Conservation (phyloP, 1,140 invertebrate genomes). For the Steinernema khuongi region DNA sequence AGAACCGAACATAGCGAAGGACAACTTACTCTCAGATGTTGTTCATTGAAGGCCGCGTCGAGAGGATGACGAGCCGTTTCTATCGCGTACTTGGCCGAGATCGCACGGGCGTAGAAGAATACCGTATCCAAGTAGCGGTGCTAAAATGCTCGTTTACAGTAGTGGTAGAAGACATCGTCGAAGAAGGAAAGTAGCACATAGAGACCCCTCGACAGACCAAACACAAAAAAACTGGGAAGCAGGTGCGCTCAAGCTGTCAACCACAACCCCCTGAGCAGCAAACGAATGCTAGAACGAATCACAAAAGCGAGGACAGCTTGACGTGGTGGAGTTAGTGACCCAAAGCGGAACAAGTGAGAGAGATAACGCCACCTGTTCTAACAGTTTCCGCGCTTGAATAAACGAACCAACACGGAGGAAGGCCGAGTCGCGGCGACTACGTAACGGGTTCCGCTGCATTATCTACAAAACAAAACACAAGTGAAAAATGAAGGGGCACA, state of each 20-base stretch:
- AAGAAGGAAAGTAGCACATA: neutral
- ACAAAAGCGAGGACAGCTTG: neutral
- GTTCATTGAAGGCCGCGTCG: neutral
- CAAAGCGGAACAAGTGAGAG: constrained; percentile 12
- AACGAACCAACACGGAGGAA: constrained; percentile 7
- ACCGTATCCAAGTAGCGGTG: constrained; percentile 4
- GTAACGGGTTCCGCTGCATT: constrained; percentile 14
- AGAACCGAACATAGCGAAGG: neutral
- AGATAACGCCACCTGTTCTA: constrained; percentile 16
- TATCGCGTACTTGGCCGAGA: neutral
- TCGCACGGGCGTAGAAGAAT: neutral
- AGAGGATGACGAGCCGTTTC: neutral
- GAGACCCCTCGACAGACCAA: neutral
- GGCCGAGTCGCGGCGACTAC: constrained; percentile 14
- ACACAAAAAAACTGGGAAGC: neutral
- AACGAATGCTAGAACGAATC: neutral
- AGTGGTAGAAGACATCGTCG: neutral
- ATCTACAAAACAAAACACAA: constrained; percentile 17
- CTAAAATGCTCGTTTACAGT: constrained; percentile 7
- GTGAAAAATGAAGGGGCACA: constrained; percentile 1
- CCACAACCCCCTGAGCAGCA: neutral
- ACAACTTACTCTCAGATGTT: neutral
- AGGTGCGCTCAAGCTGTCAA: neutral
- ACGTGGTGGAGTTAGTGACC: neutral
- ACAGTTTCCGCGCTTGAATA: constrained; percentile 10